Base-by-base conservation (phyloP, 2,888 invertebrate species). In the Cephonodes hylas region DNA sequence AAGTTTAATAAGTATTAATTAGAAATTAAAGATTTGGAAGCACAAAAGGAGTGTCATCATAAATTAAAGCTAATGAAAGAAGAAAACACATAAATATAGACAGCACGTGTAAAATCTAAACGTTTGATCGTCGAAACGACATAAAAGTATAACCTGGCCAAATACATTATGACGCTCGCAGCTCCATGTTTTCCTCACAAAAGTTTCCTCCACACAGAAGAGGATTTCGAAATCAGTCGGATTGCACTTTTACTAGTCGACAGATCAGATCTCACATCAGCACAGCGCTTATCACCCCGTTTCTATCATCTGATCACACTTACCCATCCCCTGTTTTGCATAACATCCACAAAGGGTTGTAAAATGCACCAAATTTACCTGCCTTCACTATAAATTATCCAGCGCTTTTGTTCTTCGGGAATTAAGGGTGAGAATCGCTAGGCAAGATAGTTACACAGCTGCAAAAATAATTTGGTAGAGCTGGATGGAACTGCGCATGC, bases 401-500 rank as follows among this genome's bases (percentile, higher is more conserved):
- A 23, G 3, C 23, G 20, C 3, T 25, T 20, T 42, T 53, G 27
- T 18, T 38, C 4, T 13, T 6, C 0, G 8, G 13, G 57, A 2
- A 58, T 10, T 53, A 53, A 10, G 42, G 42, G 15, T 27, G 23
- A 38, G 8, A 42, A 42, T 60, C 20, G 60, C 6, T 25, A 0
- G n/a, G 25, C 18, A 13, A 7, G 3, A 7, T 8, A 10, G 8
- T 15, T 0, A 8, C 18, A 18, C 31, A 31, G 18, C 31, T 31
- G 53, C 31, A 53, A 31, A 53, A n/a, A 6, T 53, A 53, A 7
- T 31, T 18, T 10, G 10, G 53, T 15, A 20, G 53, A 75, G 67
- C 64, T 69, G 72, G 64, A 70, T 71, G 56, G 38, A 31, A 59
- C 38, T 70, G 73, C 85, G 86, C 86, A 80, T 83, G 86, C 84